Percentiles rank a stretch among this genome's conserved stretches.
phyloP scores from a whole-genome alignment of 35 echinoderm and acorn worm species.

The Chiridota heheva region DNA sequence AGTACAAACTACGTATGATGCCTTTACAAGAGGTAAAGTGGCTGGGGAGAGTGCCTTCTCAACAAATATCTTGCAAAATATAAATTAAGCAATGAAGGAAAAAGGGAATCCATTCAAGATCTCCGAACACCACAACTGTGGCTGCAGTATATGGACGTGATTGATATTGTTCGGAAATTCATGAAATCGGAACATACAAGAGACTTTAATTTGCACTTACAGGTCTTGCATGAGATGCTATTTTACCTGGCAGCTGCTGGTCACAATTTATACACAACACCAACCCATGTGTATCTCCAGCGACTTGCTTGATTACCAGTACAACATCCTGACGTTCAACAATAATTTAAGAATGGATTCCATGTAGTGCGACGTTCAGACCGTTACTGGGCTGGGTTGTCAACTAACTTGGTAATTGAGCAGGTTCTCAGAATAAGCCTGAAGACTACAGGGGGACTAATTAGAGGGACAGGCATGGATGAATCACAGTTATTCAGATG shows the following conservation, averaged over 20 bases:
- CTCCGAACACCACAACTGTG: conserved; percentile 1
- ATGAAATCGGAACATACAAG: conserved; percentile 32
- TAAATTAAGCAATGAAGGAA: neutral
- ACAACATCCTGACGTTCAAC: conserved; percentile 40
- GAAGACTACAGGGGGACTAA: conserved; percentile 59
- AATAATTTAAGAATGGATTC: conserved; percentile 2
- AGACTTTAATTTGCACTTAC: conserved; percentile 16
- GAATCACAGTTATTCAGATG: neutral
- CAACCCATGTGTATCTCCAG: conserved; percentile 41
- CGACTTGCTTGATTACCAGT: neutral
- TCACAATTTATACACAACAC: conserved; percentile 40
- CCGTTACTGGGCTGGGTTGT: conserved; percentile 53
- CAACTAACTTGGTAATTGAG: conserved; percentile 39
- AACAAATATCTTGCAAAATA: neutral
- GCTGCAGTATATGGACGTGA: conserved; percentile 41
- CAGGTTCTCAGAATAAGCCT: conserved; percentile 54
- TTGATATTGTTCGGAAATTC: conserved; percentile 23
- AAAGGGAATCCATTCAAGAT: neutral
- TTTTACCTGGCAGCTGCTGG: conserved; percentile 57
- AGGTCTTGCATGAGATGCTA: conserved; percentile 33
- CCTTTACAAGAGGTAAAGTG: too few species aligned
- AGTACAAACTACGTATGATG: too few species aligned
- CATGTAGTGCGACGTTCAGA: conserved; percentile 31
- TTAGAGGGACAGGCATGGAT: conserved; percentile 20
- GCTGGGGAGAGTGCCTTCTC: too few species aligned